Evolutionary conservation across 2,888 invertebrate genomes (phyloP), one percentile per base, ranked within the genome.

Genomic region (Philereme vetulata): DNA sequence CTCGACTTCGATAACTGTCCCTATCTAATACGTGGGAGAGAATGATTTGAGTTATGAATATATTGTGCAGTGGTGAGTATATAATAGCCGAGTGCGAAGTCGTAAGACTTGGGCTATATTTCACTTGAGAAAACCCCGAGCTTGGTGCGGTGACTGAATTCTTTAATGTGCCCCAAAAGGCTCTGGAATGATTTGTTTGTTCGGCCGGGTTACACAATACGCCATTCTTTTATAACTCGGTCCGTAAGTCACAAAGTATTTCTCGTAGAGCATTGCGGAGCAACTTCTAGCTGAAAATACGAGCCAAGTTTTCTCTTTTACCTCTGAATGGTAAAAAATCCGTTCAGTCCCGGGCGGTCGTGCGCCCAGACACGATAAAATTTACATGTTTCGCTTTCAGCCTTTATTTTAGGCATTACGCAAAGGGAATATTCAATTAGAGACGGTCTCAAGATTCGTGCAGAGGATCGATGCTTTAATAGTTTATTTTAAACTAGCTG

Each of bases 391-490:
- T 88, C 86, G 81, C 82, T 85, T 85, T 82, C 82, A 80, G 83
- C 80, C 83, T 87, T 82, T 89, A 90, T 88, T 91, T 91, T 90
- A 86, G 81, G 82, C 76, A 84, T 88, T 88, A 86, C 88, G 86
- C 84, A 88, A 87, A 88, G 82, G 83, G 90, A 91, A 91, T 91
- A 90, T 90, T 90, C 87, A 91, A 90, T 91, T 89, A 89, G 85
- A 86, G 84, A 76, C 78, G 81, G 81, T 78, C 82, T 81, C 81
- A 81, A 84, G 86, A 88, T 90, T 89, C 85, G 77, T 72, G 73
- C 69, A 72, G 46, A 32, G 34, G 38, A 54, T 56, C 53, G 9
- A 51, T 55, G 50, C 38, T 55, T 56, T 47, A 52, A 55, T 55
- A 60, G 60, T 55, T 51, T 42, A 46, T 43, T 44, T 48, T 38